A percentile compares a stretch with the other conserved stretches of the same genome.
phyloP scores from a whole-genome alignment of 2,797 vertebrate species.

The Peromyscus melanophrys region DNA sequence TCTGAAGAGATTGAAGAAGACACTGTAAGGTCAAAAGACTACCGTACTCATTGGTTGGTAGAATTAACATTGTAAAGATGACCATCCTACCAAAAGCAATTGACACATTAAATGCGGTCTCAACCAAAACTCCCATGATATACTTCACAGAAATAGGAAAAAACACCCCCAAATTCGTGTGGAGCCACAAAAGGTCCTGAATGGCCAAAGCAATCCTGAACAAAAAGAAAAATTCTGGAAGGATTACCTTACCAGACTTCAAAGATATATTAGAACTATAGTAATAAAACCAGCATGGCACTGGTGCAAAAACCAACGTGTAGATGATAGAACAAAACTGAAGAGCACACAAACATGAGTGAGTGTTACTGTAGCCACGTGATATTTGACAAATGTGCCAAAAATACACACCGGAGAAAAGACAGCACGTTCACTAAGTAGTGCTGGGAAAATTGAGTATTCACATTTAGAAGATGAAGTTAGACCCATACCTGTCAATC shows the following conservation, averaged over 20 bases:
- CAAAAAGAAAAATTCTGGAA: not conserved
- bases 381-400: not conserved
- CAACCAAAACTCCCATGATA: not conserved
- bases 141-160: not conserved
- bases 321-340: not conserved
- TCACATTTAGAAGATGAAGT: not conserved
- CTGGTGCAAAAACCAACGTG: accelerated
- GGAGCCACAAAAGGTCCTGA: not conserved
- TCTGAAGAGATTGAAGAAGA: not conserved
- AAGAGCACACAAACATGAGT: not conserved
- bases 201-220: not conserved
- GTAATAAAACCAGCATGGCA: not conserved
- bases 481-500: not conserved
- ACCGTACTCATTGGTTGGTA: not conserved
- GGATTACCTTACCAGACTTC: not conserved
- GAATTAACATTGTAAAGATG: not conserved
- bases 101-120: not conserved
- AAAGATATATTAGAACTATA: not conserved
- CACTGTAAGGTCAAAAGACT: not conserved
- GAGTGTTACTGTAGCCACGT: not conserved
- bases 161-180: not conserved
- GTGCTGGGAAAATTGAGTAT: not conserved
- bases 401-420: not conserved
- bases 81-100: not conserved
- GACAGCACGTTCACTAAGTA: not conserved